Conservation (phyloP, 1,140 invertebrate genomes). For the Brachystomella parvula region DNA sequence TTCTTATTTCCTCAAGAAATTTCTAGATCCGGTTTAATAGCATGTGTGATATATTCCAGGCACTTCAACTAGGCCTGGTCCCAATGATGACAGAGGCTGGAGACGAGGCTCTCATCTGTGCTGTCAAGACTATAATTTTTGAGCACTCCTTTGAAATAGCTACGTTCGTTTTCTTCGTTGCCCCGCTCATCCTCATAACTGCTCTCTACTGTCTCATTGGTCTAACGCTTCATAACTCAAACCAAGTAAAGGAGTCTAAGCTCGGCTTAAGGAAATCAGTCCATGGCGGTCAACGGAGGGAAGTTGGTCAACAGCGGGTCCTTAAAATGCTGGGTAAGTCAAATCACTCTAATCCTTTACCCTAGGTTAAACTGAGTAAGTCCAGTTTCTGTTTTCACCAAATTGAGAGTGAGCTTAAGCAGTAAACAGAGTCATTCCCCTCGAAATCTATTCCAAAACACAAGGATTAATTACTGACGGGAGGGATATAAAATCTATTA, state of each 20-base stretch:
- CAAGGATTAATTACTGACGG: too few relatives aligned
- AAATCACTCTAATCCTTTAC: too few relatives aligned
- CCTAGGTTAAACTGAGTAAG: too few relatives aligned
- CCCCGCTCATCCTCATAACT: constrained; percentile 76
- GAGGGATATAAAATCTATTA: too few relatives aligned
- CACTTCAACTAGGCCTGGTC: constrained; percentile 45
- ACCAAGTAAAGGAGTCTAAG: constrained; percentile 33
- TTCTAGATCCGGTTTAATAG: too few relatives aligned
- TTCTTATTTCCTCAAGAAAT: too few relatives aligned
- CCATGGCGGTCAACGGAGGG: constrained; percentile 28
- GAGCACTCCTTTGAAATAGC: constrained; percentile 61
- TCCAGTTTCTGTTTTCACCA: too few relatives aligned
- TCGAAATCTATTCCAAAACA: too few relatives aligned
- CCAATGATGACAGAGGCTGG: constrained; percentile 19
- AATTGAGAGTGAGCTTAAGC: too few relatives aligned
- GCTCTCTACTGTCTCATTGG: constrained; percentile 76
- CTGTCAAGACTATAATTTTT: constrained; percentile 30
- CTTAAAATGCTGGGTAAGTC: constrained; percentile 37
- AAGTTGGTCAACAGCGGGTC: constrained; percentile 34
- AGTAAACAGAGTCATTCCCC: too few relatives aligned
- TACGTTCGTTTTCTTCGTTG: constrained; percentile 72
- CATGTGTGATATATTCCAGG: too few relatives aligned
- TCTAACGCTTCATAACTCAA: constrained; percentile 53
- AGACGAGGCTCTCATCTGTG: constrained; percentile 20
- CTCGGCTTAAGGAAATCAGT: constrained; percentile 32